Conservation (phyloP, 2,888 invertebrate species). For the Oegoconia quadripuncta region DNA sequence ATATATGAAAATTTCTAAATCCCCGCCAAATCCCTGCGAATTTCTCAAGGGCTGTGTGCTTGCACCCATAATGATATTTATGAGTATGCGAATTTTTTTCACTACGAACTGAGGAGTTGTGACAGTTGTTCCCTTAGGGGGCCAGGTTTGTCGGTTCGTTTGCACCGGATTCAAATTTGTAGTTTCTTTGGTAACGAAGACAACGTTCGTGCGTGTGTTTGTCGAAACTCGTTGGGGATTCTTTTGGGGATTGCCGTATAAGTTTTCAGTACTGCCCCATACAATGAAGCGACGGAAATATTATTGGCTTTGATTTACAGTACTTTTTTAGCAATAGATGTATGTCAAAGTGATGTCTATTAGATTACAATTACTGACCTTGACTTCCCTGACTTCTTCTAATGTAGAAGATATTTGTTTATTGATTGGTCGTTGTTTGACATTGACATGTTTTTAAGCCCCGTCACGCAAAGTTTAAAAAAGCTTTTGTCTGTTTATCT, state of each 20-base stretch:
- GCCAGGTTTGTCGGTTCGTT: constrained; percentile 68
- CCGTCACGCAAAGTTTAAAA: too few species aligned
- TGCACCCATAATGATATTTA: constrained; percentile 15
- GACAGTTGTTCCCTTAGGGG: constrained; percentile 53
- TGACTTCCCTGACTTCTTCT: too few species aligned
- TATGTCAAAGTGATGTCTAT: too few species aligned
- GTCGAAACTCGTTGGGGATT: constrained; percentile 53
- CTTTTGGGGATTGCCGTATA: constrained; percentile 44
- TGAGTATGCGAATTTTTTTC: constrained; percentile 36
- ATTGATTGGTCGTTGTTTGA: too few species aligned
- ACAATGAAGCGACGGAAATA: too few species aligned
- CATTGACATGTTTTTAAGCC: too few species aligned
- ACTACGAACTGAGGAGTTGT: constrained; percentile 37
- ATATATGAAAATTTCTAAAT: constrained; percentile 9
- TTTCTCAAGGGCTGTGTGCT: constrained; percentile 6
- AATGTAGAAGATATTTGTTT: too few species aligned
- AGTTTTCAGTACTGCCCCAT: not conserved
- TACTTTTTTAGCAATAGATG: too few species aligned
- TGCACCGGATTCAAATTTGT: constrained; percentile 65
- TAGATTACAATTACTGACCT: too few species aligned
- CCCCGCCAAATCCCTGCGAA: constrained; percentile 9
- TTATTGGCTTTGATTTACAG: too few species aligned
- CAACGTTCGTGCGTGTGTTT: constrained; percentile 72
- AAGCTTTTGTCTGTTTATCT: too few species aligned
- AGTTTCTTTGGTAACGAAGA: constrained; percentile 72